Evolutionary conservation across 2,797 vertebrate genomes (phyloP).

Genomic region (Euphonia xanthogaster): DNA sequence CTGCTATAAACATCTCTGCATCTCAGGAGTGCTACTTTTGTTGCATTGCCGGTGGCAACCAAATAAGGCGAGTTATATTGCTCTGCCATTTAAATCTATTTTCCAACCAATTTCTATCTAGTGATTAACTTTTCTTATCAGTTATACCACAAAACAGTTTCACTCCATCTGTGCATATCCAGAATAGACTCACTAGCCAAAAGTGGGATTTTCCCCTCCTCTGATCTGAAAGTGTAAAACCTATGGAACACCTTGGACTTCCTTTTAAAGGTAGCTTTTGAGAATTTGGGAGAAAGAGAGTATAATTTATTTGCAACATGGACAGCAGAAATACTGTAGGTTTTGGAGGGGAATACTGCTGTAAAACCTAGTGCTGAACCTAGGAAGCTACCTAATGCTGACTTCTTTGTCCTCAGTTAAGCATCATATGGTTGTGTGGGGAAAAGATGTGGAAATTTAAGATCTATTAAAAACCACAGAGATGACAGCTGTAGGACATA

Average conservation of each 20-base stretch:
- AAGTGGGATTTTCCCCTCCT: background rate
- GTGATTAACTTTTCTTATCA: constrained; percentile 52
- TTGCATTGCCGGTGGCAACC: constrained; percentile 38
- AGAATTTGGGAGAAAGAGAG: background rate
- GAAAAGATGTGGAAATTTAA: background rate
- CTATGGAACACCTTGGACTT: background rate
- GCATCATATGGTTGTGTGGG: background rate
- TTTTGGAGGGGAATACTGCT: background rate
- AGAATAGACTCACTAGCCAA: background rate
- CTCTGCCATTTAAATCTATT: constrained; percentile 63
- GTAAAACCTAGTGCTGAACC: background rate
- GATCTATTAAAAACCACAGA: background rate
- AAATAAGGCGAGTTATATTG: constrained; percentile 41
- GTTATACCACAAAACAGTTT: constrained; percentile 46
- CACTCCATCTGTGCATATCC: constrained; percentile 36
- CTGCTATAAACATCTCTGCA: constrained; percentile 48
- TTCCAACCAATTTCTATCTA: constrained; percentile 50
- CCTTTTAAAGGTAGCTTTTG: background rate
- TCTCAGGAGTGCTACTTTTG: constrained; percentile 46
- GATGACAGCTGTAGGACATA: background rate
- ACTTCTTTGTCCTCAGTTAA: background rate
- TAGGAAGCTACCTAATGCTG: background rate
- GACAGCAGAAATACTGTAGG: background rate
- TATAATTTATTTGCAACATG: background rate
- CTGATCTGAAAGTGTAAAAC: background rate